These are phyloP conservation scores for Mythimna loreyi DNA, from an alignment of 2,888 invertebrate genomes.

Conservation along the genomic window DNA sequence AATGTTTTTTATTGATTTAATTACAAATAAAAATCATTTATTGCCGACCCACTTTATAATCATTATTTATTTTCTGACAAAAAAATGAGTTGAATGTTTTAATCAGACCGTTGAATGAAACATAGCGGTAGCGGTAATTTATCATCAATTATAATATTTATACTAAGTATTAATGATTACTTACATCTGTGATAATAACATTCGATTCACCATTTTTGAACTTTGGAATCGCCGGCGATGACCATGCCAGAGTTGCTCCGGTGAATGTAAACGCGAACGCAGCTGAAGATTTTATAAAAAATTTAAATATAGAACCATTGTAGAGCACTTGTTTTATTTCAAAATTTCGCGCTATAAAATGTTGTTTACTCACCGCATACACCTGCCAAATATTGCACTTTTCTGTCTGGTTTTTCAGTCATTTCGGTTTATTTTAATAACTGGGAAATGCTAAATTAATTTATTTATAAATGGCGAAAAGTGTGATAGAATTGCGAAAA, in stretches of 20 bases:
- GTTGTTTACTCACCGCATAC: constrained; percentile 80
- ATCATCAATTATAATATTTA: neutral
- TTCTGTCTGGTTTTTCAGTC: constrained; percentile 71
- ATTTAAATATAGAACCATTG: constrained; percentile 1
- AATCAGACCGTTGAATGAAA: constrained; percentile 14
- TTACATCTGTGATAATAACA: constrained; percentile 83
- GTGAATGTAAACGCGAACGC: constrained; percentile 86
- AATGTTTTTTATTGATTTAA: constrained; percentile 1
- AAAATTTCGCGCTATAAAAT: constrained; percentile 68
- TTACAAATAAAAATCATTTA: neutral
- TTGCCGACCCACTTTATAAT: neutral
- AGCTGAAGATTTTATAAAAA: constrained; percentile 69
- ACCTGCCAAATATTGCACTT: constrained; percentile 86
- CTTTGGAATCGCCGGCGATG: constrained; percentile 90
- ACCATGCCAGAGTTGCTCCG: constrained; percentile 88
- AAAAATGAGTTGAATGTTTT: neutral
- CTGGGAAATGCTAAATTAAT: neutral
- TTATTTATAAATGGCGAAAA: neutral
- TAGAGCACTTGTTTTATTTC: constrained; percentile 35
- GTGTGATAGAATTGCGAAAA: constrained; percentile 10
- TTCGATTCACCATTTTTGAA: constrained; percentile 84
- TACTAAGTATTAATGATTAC: constrained; percentile 57
- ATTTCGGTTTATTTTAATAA: constrained; percentile 39
- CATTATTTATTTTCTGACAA: constrained; percentile 8
- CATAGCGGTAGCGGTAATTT: neutral